Evolutionary conservation across 2,113 vertebrate species (phyloP), one percentile per base, ranked within the genome.

Genomic region (Ailurus styani): DNA sequence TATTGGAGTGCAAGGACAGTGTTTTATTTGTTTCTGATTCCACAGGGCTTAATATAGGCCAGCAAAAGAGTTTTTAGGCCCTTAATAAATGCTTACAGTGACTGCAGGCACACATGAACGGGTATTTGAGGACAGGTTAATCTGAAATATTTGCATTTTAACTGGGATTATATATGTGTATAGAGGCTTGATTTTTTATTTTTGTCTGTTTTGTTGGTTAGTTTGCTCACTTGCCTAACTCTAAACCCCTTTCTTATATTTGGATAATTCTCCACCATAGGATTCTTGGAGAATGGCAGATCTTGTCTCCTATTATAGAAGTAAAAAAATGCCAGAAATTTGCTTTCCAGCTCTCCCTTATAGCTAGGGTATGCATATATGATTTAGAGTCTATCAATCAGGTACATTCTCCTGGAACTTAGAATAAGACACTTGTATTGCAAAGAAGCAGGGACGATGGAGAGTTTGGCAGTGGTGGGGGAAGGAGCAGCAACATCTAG

Each of bases 21-120:
- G 57, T 93, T 89, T 64, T 45, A 37, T 77, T 91, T 91, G 52
- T 68, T 97, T 89, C 87, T 75, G 31, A 75, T 50, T 94, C 78
- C 6, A 4, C 40, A 25, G 50, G n/a, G 54, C 66, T 91, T 94
- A 89, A n/a, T 55, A 31, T 6, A 57, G 64, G 29, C 57, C 37
- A 27, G 47, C 25, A 62, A 78, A 54, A 66, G 54, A 52, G 62
- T 64, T 60, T 82, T 72, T 45, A 45, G 52, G 52, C 91, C 50
- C 54, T 79, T 84, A 47, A 5, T 45, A 78, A 89, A 29, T 66
- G 34, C 77, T 85, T 31, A n/a, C 11, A 62, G 57, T 55, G 57
- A 70, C 37, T 90, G 45, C 34, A 83, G 75, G 60, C 31, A 27
- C n/a, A 52, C 9, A 37, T 42, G 31, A 82, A 29, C 42, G 34